Percentiles rank a stretch among this genome's conserved stretches.
These are phyloP conservation scores for Trichogramma evanescens DNA, from an alignment of 2,888 invertebrate genomes.

Conservation along the genomic window DNA sequence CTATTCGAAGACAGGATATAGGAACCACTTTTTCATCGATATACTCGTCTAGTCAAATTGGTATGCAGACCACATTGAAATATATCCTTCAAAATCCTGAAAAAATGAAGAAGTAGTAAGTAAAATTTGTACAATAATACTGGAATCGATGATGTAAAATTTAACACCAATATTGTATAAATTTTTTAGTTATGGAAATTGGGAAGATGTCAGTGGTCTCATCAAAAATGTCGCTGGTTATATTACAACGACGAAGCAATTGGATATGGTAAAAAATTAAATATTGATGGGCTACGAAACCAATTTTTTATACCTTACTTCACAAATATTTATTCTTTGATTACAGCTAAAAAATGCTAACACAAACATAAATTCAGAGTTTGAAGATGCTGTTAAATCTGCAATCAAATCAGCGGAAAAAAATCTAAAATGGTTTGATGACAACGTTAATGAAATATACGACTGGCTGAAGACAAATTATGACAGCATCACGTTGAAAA, in stretches of 20 bases:
- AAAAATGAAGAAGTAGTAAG: constrained; percentile 30
- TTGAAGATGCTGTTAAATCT: neutral
- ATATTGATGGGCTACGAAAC: neutral
- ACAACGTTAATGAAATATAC: constrained; percentile 12
- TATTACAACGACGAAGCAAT: constrained; percentile 25
- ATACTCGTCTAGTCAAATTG: constrained; percentile 34
- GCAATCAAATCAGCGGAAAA: constrained; percentile 16
- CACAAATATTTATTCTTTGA: too few species aligned
- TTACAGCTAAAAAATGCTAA: too few species aligned
- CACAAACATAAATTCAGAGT: neutral
- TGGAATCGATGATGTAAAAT: neutral
- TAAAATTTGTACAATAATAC: constrained; percentile 8
- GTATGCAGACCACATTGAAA: constrained; percentile 26
- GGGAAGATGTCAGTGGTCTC: constrained; percentile 28
- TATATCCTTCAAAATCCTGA: constrained; percentile 27
- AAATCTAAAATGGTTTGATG: constrained; percentile 21
- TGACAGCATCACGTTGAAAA: neutral
- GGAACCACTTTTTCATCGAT: constrained; percentile 39
- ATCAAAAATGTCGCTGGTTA: constrained; percentile 25
- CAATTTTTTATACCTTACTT: too few species aligned
- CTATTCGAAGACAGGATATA: constrained; percentile 43
- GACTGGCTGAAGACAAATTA: constrained; percentile 17
- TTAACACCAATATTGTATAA: neutral
- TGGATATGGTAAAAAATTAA: constrained; percentile 22
- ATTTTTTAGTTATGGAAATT: constrained; percentile 28